Conservation (phyloP, 2,888 invertebrate species). For the Pseudococcus longispinus region DNA sequence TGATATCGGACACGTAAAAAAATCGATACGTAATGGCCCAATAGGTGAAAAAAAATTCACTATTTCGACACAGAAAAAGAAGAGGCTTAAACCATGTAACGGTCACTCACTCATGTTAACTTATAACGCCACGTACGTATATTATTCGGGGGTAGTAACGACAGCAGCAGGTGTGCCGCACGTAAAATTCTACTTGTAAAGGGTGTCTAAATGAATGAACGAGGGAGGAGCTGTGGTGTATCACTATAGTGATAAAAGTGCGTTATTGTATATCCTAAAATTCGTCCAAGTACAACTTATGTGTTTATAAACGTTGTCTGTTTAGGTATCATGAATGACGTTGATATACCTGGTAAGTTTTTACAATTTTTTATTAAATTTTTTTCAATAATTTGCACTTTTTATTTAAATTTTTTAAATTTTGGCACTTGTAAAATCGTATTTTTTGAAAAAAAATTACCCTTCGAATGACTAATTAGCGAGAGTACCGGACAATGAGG, state of each 20-base stretch:
- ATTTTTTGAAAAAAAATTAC: background rate
- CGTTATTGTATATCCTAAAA: slow-evolving; percentile 43
- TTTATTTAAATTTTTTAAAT: background rate
- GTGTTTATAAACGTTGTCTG: slow-evolving; percentile 38
- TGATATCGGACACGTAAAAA: background rate
- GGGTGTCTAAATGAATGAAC: slow-evolving; percentile 18
- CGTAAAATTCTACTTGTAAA: slow-evolving; percentile 28
- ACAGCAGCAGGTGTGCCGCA: slow-evolving; percentile 31
- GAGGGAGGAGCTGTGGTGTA: background rate
- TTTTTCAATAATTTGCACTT: background rate
- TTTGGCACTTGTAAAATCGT: background rate
- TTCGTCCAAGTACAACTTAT: slow-evolving; percentile 1
- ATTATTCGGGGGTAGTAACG: background rate
- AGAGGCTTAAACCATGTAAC: slow-evolving; percentile 4
- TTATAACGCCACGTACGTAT: background rate
- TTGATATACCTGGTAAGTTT: slow-evolving; percentile 51
- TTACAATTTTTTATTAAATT: background rate
- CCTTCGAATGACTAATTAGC: background rate
- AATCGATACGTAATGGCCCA: background rate
- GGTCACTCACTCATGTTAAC: slow-evolving; percentile 34
- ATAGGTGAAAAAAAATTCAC: background rate
- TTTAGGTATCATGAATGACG: slow-evolving; percentile 46
- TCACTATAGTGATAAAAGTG: slow-evolving; percentile 46
- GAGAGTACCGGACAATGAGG: background rate
- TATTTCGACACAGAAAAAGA: background rate